Evolutionary conservation across 2,888 invertebrate genomes (phyloP).

Genomic region (Hypselothyrea guttata): DNA sequence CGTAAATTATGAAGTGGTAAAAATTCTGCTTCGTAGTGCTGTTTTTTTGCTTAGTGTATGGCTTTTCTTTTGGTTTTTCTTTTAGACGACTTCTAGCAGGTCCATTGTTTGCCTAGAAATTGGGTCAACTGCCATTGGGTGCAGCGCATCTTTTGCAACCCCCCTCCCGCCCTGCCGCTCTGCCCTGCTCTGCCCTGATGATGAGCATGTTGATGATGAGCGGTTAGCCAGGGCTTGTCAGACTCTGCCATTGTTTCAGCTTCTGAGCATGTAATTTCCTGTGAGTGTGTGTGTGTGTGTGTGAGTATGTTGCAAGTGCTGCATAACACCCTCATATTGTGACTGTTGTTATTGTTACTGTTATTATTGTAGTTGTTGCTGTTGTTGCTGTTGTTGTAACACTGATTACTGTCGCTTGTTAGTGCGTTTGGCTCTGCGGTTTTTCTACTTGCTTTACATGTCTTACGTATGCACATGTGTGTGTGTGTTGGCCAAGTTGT

Average conservation of each 20-base stretch:
- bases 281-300: conserved; percentile 14
- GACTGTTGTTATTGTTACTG: conserved; percentile 10
- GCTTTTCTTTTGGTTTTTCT: conserved; percentile 6
- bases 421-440: conserved; percentile 71
- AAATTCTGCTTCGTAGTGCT: conserved; percentile 3
- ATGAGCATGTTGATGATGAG: conserved; percentile 46
- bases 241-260: conserved; percentile 63
- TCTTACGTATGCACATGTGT: conserved; percentile 24
- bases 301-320: conserved; percentile 25
- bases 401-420: conserved; percentile 70
- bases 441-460: conserved; percentile 60
- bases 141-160: background rate
- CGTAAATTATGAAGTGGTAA: too few relatives aligned
- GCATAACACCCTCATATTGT: conserved; percentile 22
- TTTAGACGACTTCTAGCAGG: conserved; percentile 39
- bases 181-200: background rate
- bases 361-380: conserved; percentile 15
- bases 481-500: conserved; percentile 36
- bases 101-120: conserved; percentile 63
- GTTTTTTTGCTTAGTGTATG: conserved; percentile 11
- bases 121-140: conserved; percentile 58
- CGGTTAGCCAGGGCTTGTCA: conserved; percentile 41
- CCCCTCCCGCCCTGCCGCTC: background rate
- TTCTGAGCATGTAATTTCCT: conserved; percentile 68
- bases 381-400: conserved; percentile 43